Percentiles rank a stretch among this genome's conserved stretches.
phyloP scores from a whole-genome alignment of 2,113 vertebrate genomes.

The Girardinichthys multiradiatus region DNA sequence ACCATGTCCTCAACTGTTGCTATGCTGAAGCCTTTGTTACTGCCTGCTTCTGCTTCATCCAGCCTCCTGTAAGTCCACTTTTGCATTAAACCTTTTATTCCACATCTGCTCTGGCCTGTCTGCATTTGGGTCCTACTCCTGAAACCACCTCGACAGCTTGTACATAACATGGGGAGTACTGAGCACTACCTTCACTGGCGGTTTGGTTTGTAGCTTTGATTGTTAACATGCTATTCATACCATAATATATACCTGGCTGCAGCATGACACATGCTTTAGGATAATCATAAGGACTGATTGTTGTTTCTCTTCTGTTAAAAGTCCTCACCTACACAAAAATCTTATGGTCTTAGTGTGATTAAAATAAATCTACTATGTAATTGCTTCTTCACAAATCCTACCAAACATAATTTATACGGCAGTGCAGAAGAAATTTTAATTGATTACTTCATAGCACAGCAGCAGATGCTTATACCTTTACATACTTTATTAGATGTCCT shows the following conservation, averaged over 20 bases:
- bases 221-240: constrained; percentile 45
- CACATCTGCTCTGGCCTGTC: too few species aligned
- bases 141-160: too few species aligned
- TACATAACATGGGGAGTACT: constrained; percentile 5
- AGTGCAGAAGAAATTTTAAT: constrained; percentile 40
- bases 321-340: constrained; percentile 58
- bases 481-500: constrained; percentile 52
- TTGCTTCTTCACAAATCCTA: constrained; percentile 41
- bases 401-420: constrained; percentile 40
- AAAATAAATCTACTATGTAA: constrained; percentile 35
- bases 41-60: too few species aligned
- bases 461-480: constrained; percentile 43
- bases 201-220: constrained; percentile 27
- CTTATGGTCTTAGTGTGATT: constrained; percentile 64
- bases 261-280: constrained; percentile 20
- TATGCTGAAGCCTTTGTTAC: too few species aligned
- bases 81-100: too few species aligned
- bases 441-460: constrained; percentile 41
- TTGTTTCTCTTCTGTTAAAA: constrained; percentile 29
- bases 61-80: too few species aligned
- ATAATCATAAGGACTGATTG: constrained; percentile 14
- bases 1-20: too few species aligned
- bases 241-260: constrained; percentile 19
- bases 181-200: constrained; percentile 12
- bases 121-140: too few species aligned